Evolutionary conservation across 2,888 invertebrate genomes (phyloP).

Genomic region (Drosophila helvetica): DNA sequence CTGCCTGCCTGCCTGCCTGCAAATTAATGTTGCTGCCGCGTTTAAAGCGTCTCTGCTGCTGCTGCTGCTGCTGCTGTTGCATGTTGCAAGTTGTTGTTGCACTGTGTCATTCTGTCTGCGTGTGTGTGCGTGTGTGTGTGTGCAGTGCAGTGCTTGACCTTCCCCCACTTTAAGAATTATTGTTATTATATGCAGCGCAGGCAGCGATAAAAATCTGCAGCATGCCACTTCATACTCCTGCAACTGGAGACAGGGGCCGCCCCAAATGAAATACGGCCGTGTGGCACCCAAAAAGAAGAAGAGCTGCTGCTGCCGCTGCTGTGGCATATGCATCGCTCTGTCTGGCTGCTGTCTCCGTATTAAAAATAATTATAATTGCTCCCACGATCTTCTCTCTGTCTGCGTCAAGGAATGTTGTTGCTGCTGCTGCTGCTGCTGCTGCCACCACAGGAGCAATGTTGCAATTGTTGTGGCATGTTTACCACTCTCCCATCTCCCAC

Average conservation of each 20-base stretch:
- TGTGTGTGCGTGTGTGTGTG: conserved; percentile 42
- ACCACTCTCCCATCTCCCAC: conserved; percentile 40
- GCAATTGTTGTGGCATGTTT: conserved; percentile 45
- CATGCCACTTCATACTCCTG: conserved; percentile 65
- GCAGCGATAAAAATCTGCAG: conserved; percentile 79
- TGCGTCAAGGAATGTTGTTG: conserved; percentile 71
- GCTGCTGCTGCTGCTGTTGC: conserved; percentile 60
- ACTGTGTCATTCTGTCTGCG: conserved; percentile 51
- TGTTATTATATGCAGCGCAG: conserved; percentile 81
- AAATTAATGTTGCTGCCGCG: conserved; percentile 81
- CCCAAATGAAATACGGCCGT: conserved; percentile 71
- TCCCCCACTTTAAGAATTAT: conserved; percentile 83
- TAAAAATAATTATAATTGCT: conserved; percentile 84
- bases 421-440: conserved; percentile 58
- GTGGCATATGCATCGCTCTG: conserved; percentile 47
- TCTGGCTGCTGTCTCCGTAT: conserved; percentile 58
- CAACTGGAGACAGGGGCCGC: conserved; percentile 69
- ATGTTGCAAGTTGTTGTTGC: conserved; percentile 46
- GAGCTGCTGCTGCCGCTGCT: conserved; percentile 45
- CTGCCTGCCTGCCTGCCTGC: conserved; percentile 60
- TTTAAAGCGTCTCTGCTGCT: conserved; percentile 66
- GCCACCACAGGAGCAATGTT: conserved; percentile 60
- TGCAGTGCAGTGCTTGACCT: conserved; percentile 63
- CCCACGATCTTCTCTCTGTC: conserved; percentile 82
- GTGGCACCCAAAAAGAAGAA: conserved; percentile 60